Conservation (phyloP, 2,888 invertebrate species). For the Drosophila niveifrons region DNA sequence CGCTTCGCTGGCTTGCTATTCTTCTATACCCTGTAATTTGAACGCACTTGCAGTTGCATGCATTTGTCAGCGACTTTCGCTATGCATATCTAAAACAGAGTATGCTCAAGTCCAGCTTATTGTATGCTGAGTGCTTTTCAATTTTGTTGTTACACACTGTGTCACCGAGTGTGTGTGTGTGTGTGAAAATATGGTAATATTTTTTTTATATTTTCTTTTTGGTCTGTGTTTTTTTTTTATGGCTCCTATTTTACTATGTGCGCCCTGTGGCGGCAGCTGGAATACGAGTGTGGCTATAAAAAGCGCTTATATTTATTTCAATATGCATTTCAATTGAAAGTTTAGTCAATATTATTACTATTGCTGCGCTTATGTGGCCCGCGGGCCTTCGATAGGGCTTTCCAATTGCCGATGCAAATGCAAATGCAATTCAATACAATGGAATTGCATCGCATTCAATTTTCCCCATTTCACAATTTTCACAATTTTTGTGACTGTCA, state of each 20-base stretch:
- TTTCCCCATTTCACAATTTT: constrained; percentile 17
- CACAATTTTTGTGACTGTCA: constrained; percentile 11
- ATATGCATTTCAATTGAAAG: constrained; percentile 48
- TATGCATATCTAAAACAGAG: neutral
- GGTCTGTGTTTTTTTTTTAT: neutral
- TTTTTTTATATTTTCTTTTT: constrained; percentile 5
- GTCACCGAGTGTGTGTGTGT: constrained; percentile 22
- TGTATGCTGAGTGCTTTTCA: neutral
- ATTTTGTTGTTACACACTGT: constrained; percentile 34
- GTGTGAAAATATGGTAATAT: constrained; percentile 58
- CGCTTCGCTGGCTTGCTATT: constrained; percentile 29
- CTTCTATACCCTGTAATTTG: constrained; percentile 32
- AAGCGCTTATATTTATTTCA: constrained; percentile 41
- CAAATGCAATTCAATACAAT: constrained; percentile 32
- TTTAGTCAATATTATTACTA: constrained; percentile 52
- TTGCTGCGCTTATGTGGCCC: constrained; percentile 21
- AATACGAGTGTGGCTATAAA: constrained; percentile 26
- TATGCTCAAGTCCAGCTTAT: neutral
- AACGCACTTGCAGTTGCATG: neutral
- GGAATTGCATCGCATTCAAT: constrained; percentile 14
- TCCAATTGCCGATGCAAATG: constrained; percentile 9
- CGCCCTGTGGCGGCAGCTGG: constrained; percentile 10
- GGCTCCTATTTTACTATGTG: constrained; percentile 12
- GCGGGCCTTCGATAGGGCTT: constrained; percentile 2
- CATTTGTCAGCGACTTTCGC: too few relatives aligned